Evolutionary conservation across 2,113 vertebrate species (phyloP), one percentile per base, ranked within the genome.

Genomic region (Cyrtonyx montezumae): DNA sequence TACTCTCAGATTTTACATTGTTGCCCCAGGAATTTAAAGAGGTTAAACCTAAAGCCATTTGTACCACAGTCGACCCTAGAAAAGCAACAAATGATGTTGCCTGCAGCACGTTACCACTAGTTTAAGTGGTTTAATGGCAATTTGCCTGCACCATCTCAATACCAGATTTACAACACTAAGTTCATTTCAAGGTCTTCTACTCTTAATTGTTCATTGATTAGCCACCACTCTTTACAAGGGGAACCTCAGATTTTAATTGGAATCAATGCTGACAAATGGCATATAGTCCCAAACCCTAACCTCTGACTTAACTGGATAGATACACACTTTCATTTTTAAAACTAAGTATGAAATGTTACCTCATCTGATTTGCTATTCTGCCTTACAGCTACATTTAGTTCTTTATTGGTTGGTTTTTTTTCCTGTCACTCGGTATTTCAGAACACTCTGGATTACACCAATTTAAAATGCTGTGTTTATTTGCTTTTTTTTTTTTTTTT

Each of bases 151-250:
- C 12, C 15, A 65, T 76, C 66, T 84, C 70, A 82, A 63, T 46
- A 79, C 18, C 26, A 79, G 43, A 69, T 95, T 76, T 82, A 88
- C 74, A 69, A 62, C 21, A 73, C 10, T 58, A 42, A 93, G 51
- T 69, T 93, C 87, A 67, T 88, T 88, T 79, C 69, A 81, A 91
- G 66, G 67, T 91, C 34, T 8, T 91, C 68, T 82, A 71, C 21
- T 87, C 58, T 84, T 88, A 95, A 92, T 69, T 96, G 86, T 14
- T 81, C 90, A 95, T 95, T 93, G 92, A 95, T 91, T 91, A 53
- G 28, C 81, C 53, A 79, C 69, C 18, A 53, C 30, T 81, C 69
- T 84, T 94, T 93, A 79, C 36, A 79, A 36, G 51, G 61, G 74
- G 20, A 90, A 91, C 16, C 23, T 49, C 30, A 62, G 74, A 81